Evolutionary conservation across 2,797 vertebrate genomes (phyloP).

Genomic region (Channallabes apus): DNA sequence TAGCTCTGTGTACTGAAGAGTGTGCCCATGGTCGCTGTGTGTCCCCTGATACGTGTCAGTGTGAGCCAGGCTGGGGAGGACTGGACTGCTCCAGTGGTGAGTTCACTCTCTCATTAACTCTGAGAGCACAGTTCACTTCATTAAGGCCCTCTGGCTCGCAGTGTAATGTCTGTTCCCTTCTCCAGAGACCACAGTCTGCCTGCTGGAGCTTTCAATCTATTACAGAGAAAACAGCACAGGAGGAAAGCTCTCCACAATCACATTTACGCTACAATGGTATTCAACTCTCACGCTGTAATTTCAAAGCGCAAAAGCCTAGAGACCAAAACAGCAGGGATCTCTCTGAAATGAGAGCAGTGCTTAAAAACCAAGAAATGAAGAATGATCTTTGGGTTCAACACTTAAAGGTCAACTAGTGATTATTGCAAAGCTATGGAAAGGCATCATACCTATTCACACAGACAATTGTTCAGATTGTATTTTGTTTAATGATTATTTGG

Average conservation of each 20-base stretch:
- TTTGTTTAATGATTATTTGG: constrained; percentile 12
- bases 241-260: constrained; percentile 45
- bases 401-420: constrained; percentile 44
- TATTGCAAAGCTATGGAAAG: constrained; percentile 16
- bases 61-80: constrained; percentile 98
- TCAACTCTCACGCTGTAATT: constrained; percentile 29
- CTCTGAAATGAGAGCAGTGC: constrained; percentile 44
- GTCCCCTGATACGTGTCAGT: constrained; percentile 97
- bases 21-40: constrained; percentile 95
- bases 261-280: constrained; percentile 42
- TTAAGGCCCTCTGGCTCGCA: constrained; percentile 56
- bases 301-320: constrained; percentile 15
- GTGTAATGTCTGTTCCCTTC: constrained; percentile 55
- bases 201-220: constrained; percentile 53
- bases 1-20: constrained; percentile 91
- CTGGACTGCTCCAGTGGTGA: constrained; percentile 98
- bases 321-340: constrained; percentile 36
- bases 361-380: constrained; percentile 36
- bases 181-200: constrained; percentile 51
- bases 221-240: constrained; percentile 42
- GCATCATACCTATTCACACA: constrained; percentile 10
- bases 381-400: constrained; percentile 32
- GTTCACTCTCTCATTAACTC: constrained; percentile 73
- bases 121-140: constrained; percentile 66
- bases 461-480: background rate